Evolutionary conservation across 2,888 invertebrate species (phyloP), one percentile per base, ranked within the genome.

Genomic region (Drosophila fungiperda): DNA sequence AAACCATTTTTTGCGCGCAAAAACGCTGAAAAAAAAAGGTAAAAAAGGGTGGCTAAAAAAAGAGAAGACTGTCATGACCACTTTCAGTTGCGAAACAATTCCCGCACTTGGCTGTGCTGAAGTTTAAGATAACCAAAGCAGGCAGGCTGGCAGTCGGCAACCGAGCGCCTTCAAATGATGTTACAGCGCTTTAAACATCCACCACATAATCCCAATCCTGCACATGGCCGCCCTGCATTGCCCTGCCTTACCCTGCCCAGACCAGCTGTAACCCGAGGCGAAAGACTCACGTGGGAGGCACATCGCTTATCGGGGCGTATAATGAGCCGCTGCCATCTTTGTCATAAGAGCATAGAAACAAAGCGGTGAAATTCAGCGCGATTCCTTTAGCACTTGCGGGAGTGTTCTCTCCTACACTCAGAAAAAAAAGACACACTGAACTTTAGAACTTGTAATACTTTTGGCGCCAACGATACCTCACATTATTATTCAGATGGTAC

Each of bases 311-410:
- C 89, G 80, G 86, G 78, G 78, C 73, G 83, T 76, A 88, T 90
- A 89, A 87, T 90, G 87, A 87, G 90, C 86, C 90, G 83, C 81
- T 80, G 86, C 86, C 83, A 81, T 89, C 86, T 89, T 88, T 84
- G 86, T 76, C 70, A 75, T 73, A 78, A 87, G 71, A 80, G 83
- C 75, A 63, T 71, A 68, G 80, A 86, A 83, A 89, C 86, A 87
- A 87, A 82, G 90, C 87, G 78, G 87, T 82, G 89, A 90, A 89
- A 90, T 89, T 83, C 85, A 81, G 87, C 89, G 90, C 85, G 87
- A 69, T 77, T 91, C 90, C 80, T 84, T 75, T 59, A 76, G 83
- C 76, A 77, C 76, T 73, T 78, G 78, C 71, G 73, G 73, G 75
- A 80, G 72, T 52, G 54, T 52, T 54, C 58, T 50, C 52, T 55